phyloP scores from a whole-genome alignment of 2,113 vertebrate genomes.

The Proteles cristata region DNA sequence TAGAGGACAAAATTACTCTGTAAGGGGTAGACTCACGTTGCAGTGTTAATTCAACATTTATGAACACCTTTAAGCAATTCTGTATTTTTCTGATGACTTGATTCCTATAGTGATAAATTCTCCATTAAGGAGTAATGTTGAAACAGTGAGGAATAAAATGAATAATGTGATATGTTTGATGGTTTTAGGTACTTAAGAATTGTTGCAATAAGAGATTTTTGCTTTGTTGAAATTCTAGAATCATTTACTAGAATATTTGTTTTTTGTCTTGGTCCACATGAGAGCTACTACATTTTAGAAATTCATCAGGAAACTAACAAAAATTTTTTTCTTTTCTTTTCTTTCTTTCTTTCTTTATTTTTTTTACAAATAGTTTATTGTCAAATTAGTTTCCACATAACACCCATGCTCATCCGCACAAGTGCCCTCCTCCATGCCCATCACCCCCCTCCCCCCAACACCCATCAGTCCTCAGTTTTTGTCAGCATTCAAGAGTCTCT shows the following conservation, averaged over 20 bases:
- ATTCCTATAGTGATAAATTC: conserved; percentile 20
- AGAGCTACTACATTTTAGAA: background rate
- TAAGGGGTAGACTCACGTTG: background rate
- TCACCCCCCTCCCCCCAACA: too few relatives aligned
- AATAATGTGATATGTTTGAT: background rate
- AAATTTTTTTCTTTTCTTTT: too few relatives aligned
- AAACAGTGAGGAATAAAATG: conserved; percentile 15
- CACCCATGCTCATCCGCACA: too few relatives aligned
- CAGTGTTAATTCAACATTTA: conserved; percentile 6
- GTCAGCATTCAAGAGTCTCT: too few relatives aligned
- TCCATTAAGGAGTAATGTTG: background rate
- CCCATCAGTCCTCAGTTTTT: too few relatives aligned
- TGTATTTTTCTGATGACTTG: conserved; percentile 37
- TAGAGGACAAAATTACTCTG: background rate
- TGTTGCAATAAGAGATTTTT: conserved; percentile 37
- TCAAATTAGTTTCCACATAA: too few relatives aligned
- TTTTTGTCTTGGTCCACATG: conserved; percentile 35
- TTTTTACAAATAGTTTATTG: too few relatives aligned
- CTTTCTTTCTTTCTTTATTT: too few relatives aligned
- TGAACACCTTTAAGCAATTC: conserved; percentile 37
- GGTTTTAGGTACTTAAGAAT: conserved; percentile 38
- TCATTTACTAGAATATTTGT: conserved; percentile 33
- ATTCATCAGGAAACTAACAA: background rate
- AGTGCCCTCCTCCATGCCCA: too few relatives aligned
- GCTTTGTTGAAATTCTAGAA: conserved; percentile 19